Evolutionary conservation across 2,113 vertebrate species (phyloP).

Genomic region (Raphicerus campestris): DNA sequence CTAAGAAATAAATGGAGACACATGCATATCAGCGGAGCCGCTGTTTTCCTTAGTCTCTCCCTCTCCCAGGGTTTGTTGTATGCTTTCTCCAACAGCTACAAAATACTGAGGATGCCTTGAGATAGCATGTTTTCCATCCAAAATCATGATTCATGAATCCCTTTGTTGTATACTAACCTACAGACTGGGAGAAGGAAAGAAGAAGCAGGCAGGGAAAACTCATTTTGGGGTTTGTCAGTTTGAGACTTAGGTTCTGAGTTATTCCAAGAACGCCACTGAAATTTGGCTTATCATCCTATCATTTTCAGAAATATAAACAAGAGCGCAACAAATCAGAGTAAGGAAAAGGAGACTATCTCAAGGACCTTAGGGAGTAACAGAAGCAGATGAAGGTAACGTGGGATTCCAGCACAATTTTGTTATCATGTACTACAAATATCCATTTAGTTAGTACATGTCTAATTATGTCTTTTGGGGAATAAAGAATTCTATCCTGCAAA

Average conservation of each 20-base stretch:
- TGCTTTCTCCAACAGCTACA: neutral
- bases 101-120: neutral
- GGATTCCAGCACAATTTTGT: neutral
- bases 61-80: neutral
- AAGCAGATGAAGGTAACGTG: neutral
- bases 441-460: neutral
- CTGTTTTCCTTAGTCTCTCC: neutral
- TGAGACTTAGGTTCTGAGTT: neutral
- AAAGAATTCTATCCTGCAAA: neutral
- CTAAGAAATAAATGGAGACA: neutral
- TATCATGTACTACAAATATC: neutral
- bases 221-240: neutral
- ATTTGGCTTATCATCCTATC: neutral
- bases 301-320: neutral
- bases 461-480: neutral
- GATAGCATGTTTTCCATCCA: neutral
- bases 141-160: neutral
- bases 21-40: neutral
- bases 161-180: neutral
- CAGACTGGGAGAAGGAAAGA: neutral
- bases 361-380: neutral
- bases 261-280: neutral
- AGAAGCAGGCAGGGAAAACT: neutral
- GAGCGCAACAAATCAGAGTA: neutral
- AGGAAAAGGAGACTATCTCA: neutral